These are phyloP conservation scores for Sitophilus oryzae DNA, from an alignment of 1,140 invertebrate species.

Conservation along the genomic window DNA sequence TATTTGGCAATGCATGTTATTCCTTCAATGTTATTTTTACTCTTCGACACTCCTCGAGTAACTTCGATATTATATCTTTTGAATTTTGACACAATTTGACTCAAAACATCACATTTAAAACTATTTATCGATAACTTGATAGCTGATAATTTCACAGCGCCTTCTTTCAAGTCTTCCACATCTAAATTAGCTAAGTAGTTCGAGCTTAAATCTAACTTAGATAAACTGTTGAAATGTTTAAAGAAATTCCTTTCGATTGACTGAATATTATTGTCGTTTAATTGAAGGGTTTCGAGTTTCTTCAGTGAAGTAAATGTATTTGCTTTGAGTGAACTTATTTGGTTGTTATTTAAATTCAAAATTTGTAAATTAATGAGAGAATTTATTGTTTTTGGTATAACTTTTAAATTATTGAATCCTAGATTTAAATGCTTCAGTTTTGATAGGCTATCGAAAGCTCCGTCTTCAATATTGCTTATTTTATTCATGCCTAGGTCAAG, in stretches of 20 bases:
- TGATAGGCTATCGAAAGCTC: slow-evolving; percentile 17
- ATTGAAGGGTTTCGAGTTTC: slow-evolving; percentile 10
- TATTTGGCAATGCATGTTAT: slow-evolving; percentile 15
- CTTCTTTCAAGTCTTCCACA: slow-evolving; percentile 8
- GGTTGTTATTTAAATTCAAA: slow-evolving; percentile 22
- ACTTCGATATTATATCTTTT: slow-evolving; percentile 9
- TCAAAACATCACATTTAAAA: slow-evolving; percentile 18
- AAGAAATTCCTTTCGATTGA: slow-evolving; percentile 8
- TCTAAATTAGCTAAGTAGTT: slow-evolving; percentile 22
- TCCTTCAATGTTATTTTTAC: slow-evolving; percentile 12
- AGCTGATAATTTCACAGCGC: slow-evolving; percentile 2
- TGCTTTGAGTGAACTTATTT: slow-evolving; percentile 5
- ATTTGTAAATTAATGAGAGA: slow-evolving; percentile 12
- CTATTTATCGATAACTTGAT: slow-evolving; percentile 21
- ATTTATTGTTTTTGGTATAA: slow-evolving; percentile 15
- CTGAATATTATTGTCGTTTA: slow-evolving; percentile 18
- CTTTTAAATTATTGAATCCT: slow-evolving; percentile 16
- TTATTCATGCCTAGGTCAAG: slow-evolving; percentile 27
- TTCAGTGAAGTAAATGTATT: slow-evolving; percentile 13
- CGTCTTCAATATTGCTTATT: slow-evolving; percentile 15
- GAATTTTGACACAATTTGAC: slow-evolving; percentile 9
- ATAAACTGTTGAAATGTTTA: slow-evolving; percentile 9
- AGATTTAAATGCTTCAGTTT: slow-evolving; percentile 15
- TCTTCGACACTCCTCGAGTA: slow-evolving; percentile 8
- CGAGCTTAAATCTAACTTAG: slow-evolving; percentile 17